Base-by-base conservation (phyloP, 2,888 invertebrate species). In the Ametastegia equiseti region DNA sequence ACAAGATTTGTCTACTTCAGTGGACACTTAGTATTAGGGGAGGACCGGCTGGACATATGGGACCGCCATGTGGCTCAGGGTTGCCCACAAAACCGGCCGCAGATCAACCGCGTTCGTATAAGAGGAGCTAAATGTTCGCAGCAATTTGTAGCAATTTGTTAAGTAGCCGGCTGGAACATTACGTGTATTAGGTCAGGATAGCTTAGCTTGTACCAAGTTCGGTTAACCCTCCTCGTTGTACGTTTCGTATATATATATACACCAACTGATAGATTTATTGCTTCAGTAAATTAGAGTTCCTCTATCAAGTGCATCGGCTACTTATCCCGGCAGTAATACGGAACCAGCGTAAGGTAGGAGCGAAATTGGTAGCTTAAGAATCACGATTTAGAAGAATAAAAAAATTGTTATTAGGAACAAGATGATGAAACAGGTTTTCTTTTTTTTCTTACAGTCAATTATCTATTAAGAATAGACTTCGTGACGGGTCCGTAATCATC, bases 91-190 rank as follows among this genome's bases (percentile, higher is more conserved):
- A 63, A 88, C 85, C 87, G 82, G 84, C 85, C 84, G 82, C 81
- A 82, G 81, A 69, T 73, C 84, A 84, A 83, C 83, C 84, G 85
- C 84, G 84, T n/a, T n/a, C n/a, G n/a, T n/a, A n/a, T 82, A 9
- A 84, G 81, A 86, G 36, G 81, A 86, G 87, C 87, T 90, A 90
- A 91, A 90, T 88, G 90, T 86, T 88, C 84, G 84, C 88, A 89
- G 88, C 91, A 91, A 91, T 91, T 91, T 91, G 91, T 91, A 91
- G 91, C 91, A 91, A 91, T 91, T 91, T 91, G 91, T 91, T 91
- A 91, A 91, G 91, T 91, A 91, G 90, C 89, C 88, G 85, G 87
- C 87, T 88, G 86, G 88, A 91, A 90, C 91, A 91, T 91, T 91
- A 91, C 89, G 89, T 91, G 89, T 90, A 91, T 91, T 91, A 87